phyloP scores from a whole-genome alignment of 1,140 invertebrate species.

The Drosophila simulans region DNA sequence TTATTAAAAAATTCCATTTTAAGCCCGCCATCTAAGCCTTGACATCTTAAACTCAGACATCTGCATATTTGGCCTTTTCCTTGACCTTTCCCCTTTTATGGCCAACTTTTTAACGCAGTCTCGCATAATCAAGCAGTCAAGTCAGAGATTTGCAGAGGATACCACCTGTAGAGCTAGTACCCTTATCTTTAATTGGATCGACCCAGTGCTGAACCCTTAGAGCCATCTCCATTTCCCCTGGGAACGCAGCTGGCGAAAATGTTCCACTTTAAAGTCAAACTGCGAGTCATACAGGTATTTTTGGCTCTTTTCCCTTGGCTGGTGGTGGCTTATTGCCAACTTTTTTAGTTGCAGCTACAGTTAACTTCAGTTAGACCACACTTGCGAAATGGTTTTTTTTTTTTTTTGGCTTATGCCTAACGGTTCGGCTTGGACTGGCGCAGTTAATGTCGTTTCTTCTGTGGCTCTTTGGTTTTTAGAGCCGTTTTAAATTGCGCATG shows the following conservation, averaged over 20 bases:
- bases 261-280: constrained; percentile 26
- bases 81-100: background rate
- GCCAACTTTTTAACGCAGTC: constrained; percentile 13
- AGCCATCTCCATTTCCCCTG: constrained; percentile 11
- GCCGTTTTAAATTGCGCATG: constrained; percentile 51
- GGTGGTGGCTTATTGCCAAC: constrained; percentile 39
- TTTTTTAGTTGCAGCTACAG: constrained; percentile 33
- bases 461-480: constrained; percentile 38
- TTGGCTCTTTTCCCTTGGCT: constrained; percentile 42
- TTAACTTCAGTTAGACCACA: constrained; percentile 45
- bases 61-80: background rate
- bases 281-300: constrained; percentile 27
- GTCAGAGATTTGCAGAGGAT: background rate
- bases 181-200: constrained; percentile 25
- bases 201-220: constrained; percentile 4
- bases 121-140: background rate
- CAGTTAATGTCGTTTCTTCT: constrained; percentile 59
- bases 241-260: constrained; percentile 21
- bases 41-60: background rate
- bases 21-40: too few relatives aligned
- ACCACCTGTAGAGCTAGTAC: constrained; percentile 4
- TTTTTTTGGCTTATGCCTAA: constrained; percentile 47
- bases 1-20: too few relatives aligned
- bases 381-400: constrained; percentile 53
- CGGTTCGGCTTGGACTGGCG: constrained; percentile 53